Conservation (phyloP, 2,113 vertebrate species). For the Blennius ocellaris region DNA sequence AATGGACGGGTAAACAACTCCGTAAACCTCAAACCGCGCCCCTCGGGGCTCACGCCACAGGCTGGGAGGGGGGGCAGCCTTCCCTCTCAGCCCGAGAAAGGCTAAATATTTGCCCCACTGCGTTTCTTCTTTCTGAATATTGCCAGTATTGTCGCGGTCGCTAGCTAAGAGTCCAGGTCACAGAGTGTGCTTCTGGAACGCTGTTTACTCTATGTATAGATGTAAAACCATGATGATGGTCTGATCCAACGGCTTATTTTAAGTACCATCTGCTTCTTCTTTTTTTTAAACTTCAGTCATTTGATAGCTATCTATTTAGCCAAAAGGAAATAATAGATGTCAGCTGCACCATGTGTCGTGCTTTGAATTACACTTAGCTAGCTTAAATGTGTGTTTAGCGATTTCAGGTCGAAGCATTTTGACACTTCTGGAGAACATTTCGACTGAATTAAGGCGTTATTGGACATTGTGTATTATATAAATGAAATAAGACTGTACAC, state of each 20-base stretch:
- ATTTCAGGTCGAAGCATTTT: too few species aligned
- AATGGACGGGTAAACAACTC: constrained; percentile 74
- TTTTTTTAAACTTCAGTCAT: neutral
- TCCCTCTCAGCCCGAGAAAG: neutral
- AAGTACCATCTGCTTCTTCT: neutral
- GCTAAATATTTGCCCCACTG: constrained; percentile 43
- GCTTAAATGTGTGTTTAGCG: too few species aligned
- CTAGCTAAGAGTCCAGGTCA: neutral
- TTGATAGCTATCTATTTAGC: too few species aligned
- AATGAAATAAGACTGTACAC: too few species aligned
- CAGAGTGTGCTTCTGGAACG: neutral
- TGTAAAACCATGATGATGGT: neutral
- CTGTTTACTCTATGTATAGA: neutral
- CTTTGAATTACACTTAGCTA: neutral
- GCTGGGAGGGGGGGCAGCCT: too few species aligned
- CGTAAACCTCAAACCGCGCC: too few species aligned
- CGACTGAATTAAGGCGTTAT: too few species aligned
- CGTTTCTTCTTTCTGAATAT: neutral
- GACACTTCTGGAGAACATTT: too few species aligned
- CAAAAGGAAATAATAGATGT: neutral
- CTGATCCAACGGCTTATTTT: too few species aligned
- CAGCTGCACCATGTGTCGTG: neutral
- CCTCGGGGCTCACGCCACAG: too few species aligned
- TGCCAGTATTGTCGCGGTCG: constrained; percentile 23
- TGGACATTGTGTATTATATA: too few species aligned